Evolutionary conservation across 2,797 vertebrate species (phyloP).

Genomic region (Acanthurus lineatus): DNA sequence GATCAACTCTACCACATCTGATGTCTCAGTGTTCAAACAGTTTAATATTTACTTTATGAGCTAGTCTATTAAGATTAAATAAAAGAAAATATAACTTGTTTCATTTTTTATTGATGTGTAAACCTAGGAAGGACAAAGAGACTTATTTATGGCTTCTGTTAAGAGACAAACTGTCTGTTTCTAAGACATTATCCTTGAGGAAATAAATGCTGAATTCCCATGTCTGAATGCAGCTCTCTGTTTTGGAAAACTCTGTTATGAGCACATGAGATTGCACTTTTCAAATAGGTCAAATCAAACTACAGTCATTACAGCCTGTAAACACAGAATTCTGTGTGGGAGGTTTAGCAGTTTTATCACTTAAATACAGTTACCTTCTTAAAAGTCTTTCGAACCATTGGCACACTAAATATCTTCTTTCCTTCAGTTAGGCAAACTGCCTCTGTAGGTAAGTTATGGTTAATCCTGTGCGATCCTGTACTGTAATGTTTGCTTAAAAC

Average conservation of each 20-base stretch:
- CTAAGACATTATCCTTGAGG: not conserved
- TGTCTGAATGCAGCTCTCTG: conserved; percentile 25
- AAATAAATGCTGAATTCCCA: conserved; percentile 15
- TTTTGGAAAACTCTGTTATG: conserved; percentile 16
- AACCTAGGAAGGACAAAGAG: conserved; percentile 31
- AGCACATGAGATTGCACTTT: conserved; percentile 46
- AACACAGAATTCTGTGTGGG: conserved; percentile 31
- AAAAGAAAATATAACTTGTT: conserved; percentile 14
- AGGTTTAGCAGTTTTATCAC: conserved; percentile 28
- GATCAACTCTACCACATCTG: not conserved
- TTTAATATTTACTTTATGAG: conserved; percentile 56
- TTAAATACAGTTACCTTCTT: conserved; percentile 20
- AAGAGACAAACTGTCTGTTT: not conserved
- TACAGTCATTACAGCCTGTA: conserved; percentile 27
- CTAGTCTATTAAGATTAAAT: conserved; percentile 27
- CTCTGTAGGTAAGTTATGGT: conserved; percentile 24
- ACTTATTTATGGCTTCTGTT: not conserved
- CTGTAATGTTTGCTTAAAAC: conserved; percentile 43
- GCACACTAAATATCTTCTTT: conserved; percentile 20
- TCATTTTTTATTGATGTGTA: conserved; percentile 18
- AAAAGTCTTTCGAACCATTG: conserved; percentile 25
- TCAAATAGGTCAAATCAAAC: conserved; percentile 31
- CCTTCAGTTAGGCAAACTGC: conserved; percentile 36
- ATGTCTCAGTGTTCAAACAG: conserved; percentile 6
- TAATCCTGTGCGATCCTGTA: conserved; percentile 29